Evolutionary conservation across 2,888 invertebrate genomes (phyloP).

Genomic region (Drosophila tanythrix): DNA sequence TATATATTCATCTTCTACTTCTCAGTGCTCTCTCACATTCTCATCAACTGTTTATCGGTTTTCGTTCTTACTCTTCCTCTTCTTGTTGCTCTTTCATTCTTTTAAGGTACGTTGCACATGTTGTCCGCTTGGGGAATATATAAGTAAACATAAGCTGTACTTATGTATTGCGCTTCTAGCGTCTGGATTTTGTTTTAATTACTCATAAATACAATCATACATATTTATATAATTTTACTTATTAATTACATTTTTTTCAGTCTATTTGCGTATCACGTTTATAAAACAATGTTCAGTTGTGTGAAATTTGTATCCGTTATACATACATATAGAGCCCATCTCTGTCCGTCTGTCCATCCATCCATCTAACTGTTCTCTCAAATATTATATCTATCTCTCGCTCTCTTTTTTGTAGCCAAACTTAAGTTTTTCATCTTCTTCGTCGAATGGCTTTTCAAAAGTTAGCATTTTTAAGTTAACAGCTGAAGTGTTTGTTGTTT

Average conservation of each 20-base stretch:
- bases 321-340: constrained; percentile 62
- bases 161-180: constrained; percentile 78
- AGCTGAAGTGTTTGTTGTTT: constrained; percentile 34
- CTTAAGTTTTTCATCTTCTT: constrained; percentile 31
- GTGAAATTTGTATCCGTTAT: constrained; percentile 69
- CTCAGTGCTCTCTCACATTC: constrained; percentile 6
- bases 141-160: constrained; percentile 76
- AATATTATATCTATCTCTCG: constrained; percentile 36
- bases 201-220: constrained; percentile 73
- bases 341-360: neutral
- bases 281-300: constrained; percentile 79
- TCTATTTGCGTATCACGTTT: constrained; percentile 81
- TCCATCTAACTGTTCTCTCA: constrained; percentile 25
- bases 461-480: constrained; percentile 70
- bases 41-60: constrained; percentile 38
- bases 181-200: constrained; percentile 63
- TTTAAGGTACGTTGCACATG: constrained; percentile 78
- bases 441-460: constrained; percentile 62
- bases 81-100: constrained; percentile 14
- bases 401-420: constrained; percentile 48
- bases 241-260: constrained; percentile 78
- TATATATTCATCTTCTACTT: constrained; percentile 7
- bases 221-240: constrained; percentile 75
- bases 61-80: neutral
- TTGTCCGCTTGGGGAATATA: constrained; percentile 73